Evolutionary conservation across 2,113 vertebrate species (phyloP).

Genomic region (Rallus limicola): DNA sequence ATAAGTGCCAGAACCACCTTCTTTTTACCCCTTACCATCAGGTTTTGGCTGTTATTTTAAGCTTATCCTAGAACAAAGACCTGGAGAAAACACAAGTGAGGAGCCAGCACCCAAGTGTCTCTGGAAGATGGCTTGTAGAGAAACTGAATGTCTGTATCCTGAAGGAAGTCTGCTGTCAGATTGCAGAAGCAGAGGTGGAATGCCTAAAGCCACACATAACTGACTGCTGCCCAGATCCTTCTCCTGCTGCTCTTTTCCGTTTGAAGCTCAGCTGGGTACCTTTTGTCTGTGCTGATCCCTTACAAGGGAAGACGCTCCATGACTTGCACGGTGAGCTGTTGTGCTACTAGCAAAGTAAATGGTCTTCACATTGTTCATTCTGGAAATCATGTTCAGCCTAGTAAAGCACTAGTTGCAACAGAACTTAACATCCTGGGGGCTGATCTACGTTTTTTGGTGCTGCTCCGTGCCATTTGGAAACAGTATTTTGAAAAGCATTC

Average conservation of each 20-base stretch:
- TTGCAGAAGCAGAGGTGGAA: accelerated
- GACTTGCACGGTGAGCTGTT: background rate
- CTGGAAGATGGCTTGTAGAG: background rate
- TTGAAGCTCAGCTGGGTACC: background rate
- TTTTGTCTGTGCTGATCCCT: background rate
- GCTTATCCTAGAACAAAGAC: background rate
- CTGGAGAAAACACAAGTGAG: background rate
- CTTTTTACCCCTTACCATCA: background rate
- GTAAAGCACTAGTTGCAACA: background rate
- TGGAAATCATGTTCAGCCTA: background rate
- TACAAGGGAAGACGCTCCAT: background rate
- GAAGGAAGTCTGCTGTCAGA: background rate
- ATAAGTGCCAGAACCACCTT: background rate
- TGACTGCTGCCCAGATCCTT: background rate
- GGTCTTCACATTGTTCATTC: background rate
- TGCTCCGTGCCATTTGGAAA: background rate
- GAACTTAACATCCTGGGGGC: background rate
- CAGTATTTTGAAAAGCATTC: background rate
- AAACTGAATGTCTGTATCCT: background rate
- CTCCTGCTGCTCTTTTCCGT: background rate
- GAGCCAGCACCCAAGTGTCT: background rate
- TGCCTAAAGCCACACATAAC: background rate
- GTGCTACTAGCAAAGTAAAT: background rate
- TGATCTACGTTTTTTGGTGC: background rate
- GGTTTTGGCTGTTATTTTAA: background rate